Evolutionary conservation across 2,888 invertebrate genomes (phyloP).

Genomic region (Plagodis pulveraria): DNA sequence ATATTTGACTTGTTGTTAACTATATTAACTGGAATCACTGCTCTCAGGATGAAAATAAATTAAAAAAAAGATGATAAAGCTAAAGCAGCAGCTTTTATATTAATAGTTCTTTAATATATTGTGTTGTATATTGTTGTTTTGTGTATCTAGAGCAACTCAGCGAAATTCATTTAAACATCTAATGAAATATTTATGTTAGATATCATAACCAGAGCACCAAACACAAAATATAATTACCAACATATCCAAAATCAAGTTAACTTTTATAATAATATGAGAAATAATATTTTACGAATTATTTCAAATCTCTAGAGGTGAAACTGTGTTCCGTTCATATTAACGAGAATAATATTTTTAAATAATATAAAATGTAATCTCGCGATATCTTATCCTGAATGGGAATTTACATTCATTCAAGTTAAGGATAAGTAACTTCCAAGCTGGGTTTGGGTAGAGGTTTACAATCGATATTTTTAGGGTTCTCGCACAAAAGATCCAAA

Average conservation of each 20-base stretch:
- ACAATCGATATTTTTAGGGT: constrained; percentile 6
- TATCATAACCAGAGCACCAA: too few relatives aligned
- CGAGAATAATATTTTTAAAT: constrained; percentile 8
- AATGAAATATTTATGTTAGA: too few relatives aligned
- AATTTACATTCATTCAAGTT: constrained; percentile 19
- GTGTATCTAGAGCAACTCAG: too few relatives aligned
- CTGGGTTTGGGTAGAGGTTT: constrained; percentile 5
- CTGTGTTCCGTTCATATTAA: constrained; percentile 11
- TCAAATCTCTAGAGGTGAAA: constrained; percentile 6
- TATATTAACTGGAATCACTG: neutral
- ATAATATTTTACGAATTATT: constrained; percentile 3
- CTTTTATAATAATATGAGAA: too few relatives aligned
- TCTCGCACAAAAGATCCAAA: too few relatives aligned
- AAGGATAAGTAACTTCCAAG: constrained; percentile 11
- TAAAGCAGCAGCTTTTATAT: too few relatives aligned
- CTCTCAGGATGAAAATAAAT: too few relatives aligned
- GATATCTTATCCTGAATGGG: constrained; percentile 11
- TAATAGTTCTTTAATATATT: too few relatives aligned
- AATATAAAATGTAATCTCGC: constrained; percentile 10
- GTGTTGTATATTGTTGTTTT: too few relatives aligned
- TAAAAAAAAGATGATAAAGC: too few relatives aligned
- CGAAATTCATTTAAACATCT: too few relatives aligned
- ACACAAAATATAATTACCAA: neutral
- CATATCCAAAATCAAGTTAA: neutral
- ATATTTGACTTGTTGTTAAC: neutral